Conservation (phyloP, 2,797 vertebrate species). For the Labeo calbasu region DNA sequence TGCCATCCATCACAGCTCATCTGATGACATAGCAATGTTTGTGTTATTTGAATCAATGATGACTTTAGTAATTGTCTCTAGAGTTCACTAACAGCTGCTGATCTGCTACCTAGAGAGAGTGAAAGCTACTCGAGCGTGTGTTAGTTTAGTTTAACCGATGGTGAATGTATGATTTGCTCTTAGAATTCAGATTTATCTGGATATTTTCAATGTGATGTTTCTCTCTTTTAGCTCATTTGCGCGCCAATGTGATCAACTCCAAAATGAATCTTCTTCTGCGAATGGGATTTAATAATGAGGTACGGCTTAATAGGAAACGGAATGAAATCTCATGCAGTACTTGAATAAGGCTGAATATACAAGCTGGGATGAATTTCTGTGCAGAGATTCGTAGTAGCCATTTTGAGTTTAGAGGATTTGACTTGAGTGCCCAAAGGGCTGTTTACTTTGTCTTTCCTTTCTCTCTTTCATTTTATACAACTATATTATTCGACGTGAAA, state of each 20-base stretch:
- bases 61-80: conserved; percentile 43
- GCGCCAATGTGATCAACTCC: conserved; percentile 4
- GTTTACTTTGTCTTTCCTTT: conserved; percentile 29
- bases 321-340: conserved; percentile 36
- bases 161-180: conserved; percentile 85
- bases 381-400: conserved; percentile 18
- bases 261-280: conserved; percentile 11
- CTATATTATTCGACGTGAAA: background rate
- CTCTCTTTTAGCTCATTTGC: conserved; percentile 34
- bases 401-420: conserved; percentile 30
- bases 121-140: conserved; percentile 44
- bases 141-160: conserved; percentile 80
- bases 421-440: conserved; percentile 29
- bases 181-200: conserved; percentile 65
- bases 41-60: conserved; percentile 54
- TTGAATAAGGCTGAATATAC: conserved; percentile 16
- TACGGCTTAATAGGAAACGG: background rate
- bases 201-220: conserved; percentile 45
- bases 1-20: conserved; percentile 49
- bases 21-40: conserved; percentile 42
- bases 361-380: conserved; percentile 30
- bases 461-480: background rate
- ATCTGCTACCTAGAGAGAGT: conserved; percentile 55
- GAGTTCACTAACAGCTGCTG: conserved; percentile 62
- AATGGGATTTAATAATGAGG: background rate